Base-by-base conservation (phyloP, 30 jellyfish, hydroid and myxozoan species). In the Pelagia noctiluca region DNA sequence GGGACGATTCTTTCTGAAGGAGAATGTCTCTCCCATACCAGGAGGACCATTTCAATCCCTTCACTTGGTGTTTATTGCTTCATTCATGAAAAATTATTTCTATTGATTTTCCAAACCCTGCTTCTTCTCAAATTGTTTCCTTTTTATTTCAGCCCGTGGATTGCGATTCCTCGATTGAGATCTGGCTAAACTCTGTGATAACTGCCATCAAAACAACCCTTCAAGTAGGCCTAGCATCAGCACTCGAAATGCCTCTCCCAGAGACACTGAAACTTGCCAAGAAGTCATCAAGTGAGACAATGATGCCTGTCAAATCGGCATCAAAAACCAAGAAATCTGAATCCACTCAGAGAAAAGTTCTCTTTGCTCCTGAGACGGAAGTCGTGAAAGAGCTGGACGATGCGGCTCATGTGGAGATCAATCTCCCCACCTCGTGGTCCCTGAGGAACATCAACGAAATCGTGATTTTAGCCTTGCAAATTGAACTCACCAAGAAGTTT, bases 221-320 rank as follows among this genome's bases (percentile, higher is more conserved):
- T 26, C 88, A 84, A 64, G 73, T 48, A 1, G 60, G 83, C 78
- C 57, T 73, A 24, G 95, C 95, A 13, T 60, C 78, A 1, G 88
- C 88, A 37, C 77, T 84, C 22, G 95, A 84, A 2, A 69, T 82
- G 85, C 92, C 86, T 5, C 50, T 82, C n/a, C 92, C 92, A 34
- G 92, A 82, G 23, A 38, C 73, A 36, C 16, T 82, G 21, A 53
- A 71, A 33, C 2, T 29, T 68, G 86, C 76, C 30, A 16, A 26
- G 21, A 82, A 60, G 29, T 34, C 86, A 13, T 26, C 89, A 33
- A 47, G 71, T 18, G 92, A 82, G 7, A 0, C 71, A 16, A 13
- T 71, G 8, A 19, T 49, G 10, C 92, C 35, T 12, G 57, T 47
- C 28, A 69, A 35, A 42, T 19, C 35, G 38, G 92, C 54, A 75